Evolutionary conservation across 30 jellyfish, hydroid and myxozoan species (phyloP), one percentile per base, ranked within the genome.

Genomic region (Aurelia aurita): DNA sequence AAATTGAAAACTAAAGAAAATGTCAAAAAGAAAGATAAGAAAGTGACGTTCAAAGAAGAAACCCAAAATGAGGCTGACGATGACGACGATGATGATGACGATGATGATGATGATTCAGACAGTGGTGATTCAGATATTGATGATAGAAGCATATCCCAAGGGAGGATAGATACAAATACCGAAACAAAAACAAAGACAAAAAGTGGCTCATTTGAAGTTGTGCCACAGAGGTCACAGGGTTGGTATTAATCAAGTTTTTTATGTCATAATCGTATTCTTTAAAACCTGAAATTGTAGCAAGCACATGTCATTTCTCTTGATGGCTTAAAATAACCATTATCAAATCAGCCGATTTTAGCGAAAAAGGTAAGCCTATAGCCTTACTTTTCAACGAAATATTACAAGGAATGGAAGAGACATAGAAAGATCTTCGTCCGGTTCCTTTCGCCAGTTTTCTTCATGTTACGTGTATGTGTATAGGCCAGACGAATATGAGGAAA

Each of bases 131-230:
- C 92, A 16, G 98, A 93, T 31, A 90, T 95, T 11, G 99, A 95
- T 74, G 99, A 95, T 77, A 76, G 99, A 35, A 88, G 97, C 58
- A 80, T 95, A 68, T 84, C 98, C 21, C 98, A 89, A 66, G 97
- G 98, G 31, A 88, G 90, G 72, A 53, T 51, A 29, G 55, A 23
- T 21, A 34, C 68, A 19, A 84, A 74, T 58, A 71, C 81, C 25
- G 90, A 80, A 57, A 59, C 87, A 1, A 34, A 61, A 12, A 84
- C 81, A 59, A 74, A 85, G 58, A 59, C 31, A 43, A 96, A 89
- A 43, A 28, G 66, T 6, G 86, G 92, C 2, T 66, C 96, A 46
- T 95, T 95, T 80, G 97, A 85, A 64, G 80, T 95, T 79, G 99
- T 96, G 16, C 97, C 99, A 26, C 95, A 67, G 26, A 76, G 60